Base-by-base conservation (phyloP, 2,113 vertebrate genomes). In the Neodon shergylaensis region DNA sequence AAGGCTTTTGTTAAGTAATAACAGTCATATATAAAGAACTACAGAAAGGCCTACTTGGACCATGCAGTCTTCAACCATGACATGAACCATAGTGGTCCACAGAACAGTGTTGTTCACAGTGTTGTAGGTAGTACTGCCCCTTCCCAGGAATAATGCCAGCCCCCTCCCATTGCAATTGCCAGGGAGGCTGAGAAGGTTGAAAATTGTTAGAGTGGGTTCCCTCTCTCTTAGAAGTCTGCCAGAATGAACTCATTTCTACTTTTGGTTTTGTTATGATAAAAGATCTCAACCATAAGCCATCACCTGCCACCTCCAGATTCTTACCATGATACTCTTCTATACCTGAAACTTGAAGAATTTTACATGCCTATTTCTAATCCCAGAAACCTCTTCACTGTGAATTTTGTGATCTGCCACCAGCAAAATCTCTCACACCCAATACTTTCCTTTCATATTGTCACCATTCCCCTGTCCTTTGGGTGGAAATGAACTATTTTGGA, bases 91-190 rank as follows among this genome's bases (percentile, higher is more conserved):
- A 44, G 65, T 10, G 79, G 33, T 6, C 9, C 61, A 52, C 12
- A 42, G 42, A 58, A 24, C 21, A 61, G 0, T 0, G 0, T 42
- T 17, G 3, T 6, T 21, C 5, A 0, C 28, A 22, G 4, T 13
- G 6, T 44, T 54, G 7, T 70, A n/a, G 21, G 12, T 13, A 58
- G 16, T 1, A 52, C 21, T 42, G 3, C 72, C 11, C 2, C 21
- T 85, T 87, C 19, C 11, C 5, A 4, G 36, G 22, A 54, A 10
- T n/a, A 65, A 42, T 1, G 4, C 42, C 49, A 36, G 1, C 39
- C 16, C 73, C 73, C 36, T 26, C 11, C 16, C 26, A 8, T 42
- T 31, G 22, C 26, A 79, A n/a, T 52, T 21, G 9, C 33, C 24
- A 17, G 22, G 79, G 17, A 68, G 21, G 3, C 33, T 5, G 5